These are phyloP conservation scores for Heliconius ethilla DNA, from an alignment of 2,888 invertebrate species.

Conservation along the genomic window DNA sequence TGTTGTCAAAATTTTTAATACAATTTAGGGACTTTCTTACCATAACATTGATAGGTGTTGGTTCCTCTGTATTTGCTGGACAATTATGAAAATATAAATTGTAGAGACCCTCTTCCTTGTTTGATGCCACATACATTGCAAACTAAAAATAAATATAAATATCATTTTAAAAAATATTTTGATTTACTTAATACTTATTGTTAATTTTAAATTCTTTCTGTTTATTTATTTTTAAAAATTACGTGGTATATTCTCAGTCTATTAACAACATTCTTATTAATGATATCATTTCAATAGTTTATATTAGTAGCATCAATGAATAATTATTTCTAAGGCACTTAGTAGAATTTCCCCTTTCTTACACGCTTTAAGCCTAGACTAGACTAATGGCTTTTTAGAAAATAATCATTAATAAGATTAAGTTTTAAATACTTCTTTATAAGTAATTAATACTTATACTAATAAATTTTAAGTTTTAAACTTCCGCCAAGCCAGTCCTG, in stretches of 20 bases:
- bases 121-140: slow-evolving; percentile 87
- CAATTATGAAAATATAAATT: slow-evolving; percentile 98
- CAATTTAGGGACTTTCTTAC: slow-evolving; percentile 75
- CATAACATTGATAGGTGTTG: slow-evolving; percentile 85
- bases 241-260: too few relatives aligned
- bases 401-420: too few relatives aligned
- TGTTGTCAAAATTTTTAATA: background rate
- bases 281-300: background rate
- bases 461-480: too few relatives aligned
- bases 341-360: too few relatives aligned
- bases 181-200: background rate
- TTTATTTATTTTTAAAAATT: background rate
- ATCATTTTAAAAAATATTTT: background rate
- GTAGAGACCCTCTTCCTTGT: slow-evolving; percentile 94
- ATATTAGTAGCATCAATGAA: background rate
- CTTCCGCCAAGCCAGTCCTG: too few relatives aligned
- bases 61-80: slow-evolving; percentile 77
- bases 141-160: slow-evolving; percentile 79
- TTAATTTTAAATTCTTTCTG: too few relatives aligned
- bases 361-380: too few relatives aligned
- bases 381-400: too few relatives aligned
- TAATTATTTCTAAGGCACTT: background rate
- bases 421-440: too few relatives aligned
- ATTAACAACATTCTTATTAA: too few relatives aligned
- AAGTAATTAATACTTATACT: too few relatives aligned